Base-by-base conservation (phyloP, 2,797 vertebrate species). In the Alcedo quadribrachys region DNA sequence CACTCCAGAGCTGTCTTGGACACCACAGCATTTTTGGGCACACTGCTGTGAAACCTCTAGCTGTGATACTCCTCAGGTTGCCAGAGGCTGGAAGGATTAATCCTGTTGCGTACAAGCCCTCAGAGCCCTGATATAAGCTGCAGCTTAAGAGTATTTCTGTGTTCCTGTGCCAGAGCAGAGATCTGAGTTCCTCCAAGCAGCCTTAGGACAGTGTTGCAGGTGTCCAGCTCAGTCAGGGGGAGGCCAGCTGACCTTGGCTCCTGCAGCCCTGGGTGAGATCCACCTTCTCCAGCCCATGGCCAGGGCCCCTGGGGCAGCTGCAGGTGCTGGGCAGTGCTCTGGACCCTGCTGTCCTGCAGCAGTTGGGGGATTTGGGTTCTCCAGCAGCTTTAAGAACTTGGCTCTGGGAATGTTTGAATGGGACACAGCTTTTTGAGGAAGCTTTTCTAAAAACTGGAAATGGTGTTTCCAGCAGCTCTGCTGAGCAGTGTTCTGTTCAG, bases 381-480 rank as follows among this genome's bases (percentile, higher is more conserved):
- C 54, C 37, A n/a, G 77, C 63, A 67, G 15, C 19, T 37, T 43
- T 5, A 17, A 51, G 50, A 57, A 28, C 42, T 81, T 61, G 6
- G 4, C 42, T 45, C 43, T 88, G 40, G 21, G 21, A 46, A 16
- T 1, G 18, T 77, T 70, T 81, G 83, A 85, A 53, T 65, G 1
- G 12, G 75, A 81, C 81, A 66, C 28, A 53, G 21, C 4, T 78
- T 85, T 93, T 75, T 68, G 88, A 78, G 92, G 95, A 87, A 94
- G 66, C 16, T 88, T 68, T 75, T 65, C 28, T 73, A 1, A 69
- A 69, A 68, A 40, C 76, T 95, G 67, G 92, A 71, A 81, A 46
- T 35, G 69, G 9, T 43, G 28, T 78, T 96, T 85, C 62, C 6
- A 13, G 28, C 76, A 77, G 71, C 68, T 79, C 51, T 55, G 75